These are phyloP conservation scores for Lithophane socia DNA, from an alignment of 2,888 invertebrate species.

Conservation along the genomic window DNA sequence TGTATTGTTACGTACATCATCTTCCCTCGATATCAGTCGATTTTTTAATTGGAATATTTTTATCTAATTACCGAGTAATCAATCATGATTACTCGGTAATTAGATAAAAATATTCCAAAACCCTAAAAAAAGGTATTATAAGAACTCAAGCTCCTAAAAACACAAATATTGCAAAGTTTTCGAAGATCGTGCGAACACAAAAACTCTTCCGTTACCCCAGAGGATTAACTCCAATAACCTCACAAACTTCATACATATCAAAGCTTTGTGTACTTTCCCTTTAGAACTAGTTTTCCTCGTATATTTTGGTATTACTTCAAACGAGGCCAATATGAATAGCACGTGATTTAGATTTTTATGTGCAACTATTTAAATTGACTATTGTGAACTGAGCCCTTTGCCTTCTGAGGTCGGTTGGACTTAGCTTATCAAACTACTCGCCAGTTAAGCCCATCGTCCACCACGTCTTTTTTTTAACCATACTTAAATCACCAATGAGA, in stretches of 20 bases:
- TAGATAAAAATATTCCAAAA: neutral
- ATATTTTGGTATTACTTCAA: conserved; percentile 46
- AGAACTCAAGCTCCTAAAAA: conserved; percentile 17
- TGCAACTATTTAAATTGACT: conserved; percentile 4
- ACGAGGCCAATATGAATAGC: conserved; percentile 33
- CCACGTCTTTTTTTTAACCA: neutral
- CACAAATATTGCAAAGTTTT: conserved; percentile 27
- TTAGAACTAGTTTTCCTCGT: conserved; percentile 16
- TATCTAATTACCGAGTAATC: no score
- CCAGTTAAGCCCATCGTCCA: neutral
- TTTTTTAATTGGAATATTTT: no score
- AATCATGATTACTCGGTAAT: neutral
- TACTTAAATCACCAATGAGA: neutral
- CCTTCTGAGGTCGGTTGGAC: neutral
- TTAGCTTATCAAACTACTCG: neutral
- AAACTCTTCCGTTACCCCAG: conserved; percentile 23
- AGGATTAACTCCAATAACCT: conserved; percentile 44
- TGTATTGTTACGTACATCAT: neutral
- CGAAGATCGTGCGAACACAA: conserved; percentile 8
- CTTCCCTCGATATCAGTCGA: neutral
- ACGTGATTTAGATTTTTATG: conserved; percentile 18
- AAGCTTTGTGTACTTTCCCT: conserved; percentile 35
- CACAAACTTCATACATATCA: conserved; percentile 57
- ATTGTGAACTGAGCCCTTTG: conserved; percentile 1
- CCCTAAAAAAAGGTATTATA: conserved; percentile 23